phyloP scores from a whole-genome alignment of 2,797 vertebrate genomes.

The Thripadectes ignobilis region DNA sequence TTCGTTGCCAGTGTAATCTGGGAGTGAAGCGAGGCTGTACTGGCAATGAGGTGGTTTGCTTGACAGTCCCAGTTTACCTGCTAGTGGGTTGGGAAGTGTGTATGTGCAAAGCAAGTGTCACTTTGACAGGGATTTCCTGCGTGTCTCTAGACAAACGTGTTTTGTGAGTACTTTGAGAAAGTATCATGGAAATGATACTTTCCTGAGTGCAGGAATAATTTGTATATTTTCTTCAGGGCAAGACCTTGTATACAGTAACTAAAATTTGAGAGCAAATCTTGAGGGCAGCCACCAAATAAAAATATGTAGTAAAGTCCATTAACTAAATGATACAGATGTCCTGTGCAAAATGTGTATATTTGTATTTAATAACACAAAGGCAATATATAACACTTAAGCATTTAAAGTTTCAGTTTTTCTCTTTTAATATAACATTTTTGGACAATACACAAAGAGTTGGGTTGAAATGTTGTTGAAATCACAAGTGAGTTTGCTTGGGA shows the following conservation, averaged over 20 bases:
- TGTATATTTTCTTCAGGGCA: background rate
- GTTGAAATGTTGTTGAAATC: background rate
- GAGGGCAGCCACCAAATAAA: background rate
- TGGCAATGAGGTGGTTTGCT: background rate
- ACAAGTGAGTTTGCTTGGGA: background rate
- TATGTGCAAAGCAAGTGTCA: background rate
- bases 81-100: fast-evolving
- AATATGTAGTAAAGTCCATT: background rate
- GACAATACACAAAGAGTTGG: background rate
- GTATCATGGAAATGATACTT: background rate
- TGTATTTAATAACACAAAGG: background rate
- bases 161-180: background rate
- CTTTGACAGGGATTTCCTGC: background rate
- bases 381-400: background rate
- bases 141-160: background rate
- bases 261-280: background rate
- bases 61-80: background rate
- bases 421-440: background rate
- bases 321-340: background rate
- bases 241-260: background rate
- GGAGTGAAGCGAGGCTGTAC: background rate
- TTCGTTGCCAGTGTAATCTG: background rate
- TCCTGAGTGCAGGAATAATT: background rate
- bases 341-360: background rate
- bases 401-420: background rate